phyloP scores from a whole-genome alignment of 2,113 vertebrate species.

The Aphyosemion australe region DNA sequence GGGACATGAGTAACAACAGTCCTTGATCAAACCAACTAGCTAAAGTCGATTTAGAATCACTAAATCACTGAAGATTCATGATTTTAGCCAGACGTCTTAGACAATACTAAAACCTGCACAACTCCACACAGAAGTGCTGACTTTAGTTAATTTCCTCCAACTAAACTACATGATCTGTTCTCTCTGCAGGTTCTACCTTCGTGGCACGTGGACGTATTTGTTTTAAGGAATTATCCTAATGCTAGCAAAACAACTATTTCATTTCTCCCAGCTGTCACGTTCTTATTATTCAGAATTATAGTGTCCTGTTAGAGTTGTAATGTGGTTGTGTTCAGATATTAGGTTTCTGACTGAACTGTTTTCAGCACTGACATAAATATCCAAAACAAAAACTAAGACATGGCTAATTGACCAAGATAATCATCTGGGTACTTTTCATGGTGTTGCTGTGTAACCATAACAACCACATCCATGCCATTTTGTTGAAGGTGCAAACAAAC shows the following conservation, averaged over 20 bases:
- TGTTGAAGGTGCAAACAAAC: too few relatives aligned
- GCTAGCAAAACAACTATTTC: not conserved
- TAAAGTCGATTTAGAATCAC: not conserved
- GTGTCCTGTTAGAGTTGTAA: too few relatives aligned
- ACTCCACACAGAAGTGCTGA: not conserved
- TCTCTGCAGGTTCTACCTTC: not conserved
- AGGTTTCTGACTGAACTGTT: too few relatives aligned
- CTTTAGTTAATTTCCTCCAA: too few relatives aligned
- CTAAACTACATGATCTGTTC: not conserved
- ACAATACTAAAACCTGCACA: not conserved
- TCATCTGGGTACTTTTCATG: too few relatives aligned
- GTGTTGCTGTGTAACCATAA: too few relatives aligned
- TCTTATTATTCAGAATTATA: not conserved
- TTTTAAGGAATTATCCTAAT: not conserved
- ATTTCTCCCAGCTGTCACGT: not conserved
- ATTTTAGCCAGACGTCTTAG: not conserved
- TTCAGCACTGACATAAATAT: too few relatives aligned
- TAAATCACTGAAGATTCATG: not conserved
- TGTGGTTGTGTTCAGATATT: too few relatives aligned
- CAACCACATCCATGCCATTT: too few relatives aligned
- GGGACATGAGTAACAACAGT: not conserved
- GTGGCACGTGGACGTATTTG: not conserved
- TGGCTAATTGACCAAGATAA: too few relatives aligned
- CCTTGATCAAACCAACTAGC: not conserved
- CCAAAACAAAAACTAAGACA: too few relatives aligned